Percentiles rank a stretch among this genome's conserved stretches.
Conservation (phyloP, 2,888 invertebrate species). For the Margaritifera margaritifera region DNA sequence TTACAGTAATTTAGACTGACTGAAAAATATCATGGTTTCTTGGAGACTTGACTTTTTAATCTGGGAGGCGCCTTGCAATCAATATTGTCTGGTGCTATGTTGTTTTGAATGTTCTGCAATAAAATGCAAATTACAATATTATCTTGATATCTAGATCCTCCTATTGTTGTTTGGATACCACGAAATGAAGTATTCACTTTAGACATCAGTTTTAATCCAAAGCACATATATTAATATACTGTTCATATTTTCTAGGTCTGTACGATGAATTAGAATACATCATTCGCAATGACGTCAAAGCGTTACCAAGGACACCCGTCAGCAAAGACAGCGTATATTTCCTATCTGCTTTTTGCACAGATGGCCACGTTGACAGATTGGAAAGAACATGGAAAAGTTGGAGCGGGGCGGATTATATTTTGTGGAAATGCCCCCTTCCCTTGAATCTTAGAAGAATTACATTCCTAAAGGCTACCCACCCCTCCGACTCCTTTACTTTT, state of each 20-base stretch:
- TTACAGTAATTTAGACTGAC: no score
- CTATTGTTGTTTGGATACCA: no score
- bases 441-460: slow-evolving; percentile 61
- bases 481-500: slow-evolving; percentile 51
- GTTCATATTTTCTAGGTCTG: slow-evolving; percentile 34
- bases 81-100: no score
- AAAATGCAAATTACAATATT: no score
- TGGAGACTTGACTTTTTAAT: no score
- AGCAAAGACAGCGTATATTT: slow-evolving; percentile 62
- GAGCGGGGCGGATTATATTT: slow-evolving; percentile 63
- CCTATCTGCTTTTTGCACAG: slow-evolving; percentile 57
- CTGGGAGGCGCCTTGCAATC: no score
- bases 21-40: no score
- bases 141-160: no score
- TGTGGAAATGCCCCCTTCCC: slow-evolving; percentile 60
- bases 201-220: no score
- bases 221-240: neutral
- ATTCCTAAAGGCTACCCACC: slow-evolving; percentile 51
- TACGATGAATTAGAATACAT: slow-evolving; percentile 52
- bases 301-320: slow-evolving; percentile 59
- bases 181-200: no score
- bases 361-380: slow-evolving; percentile 50
- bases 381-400: slow-evolving; percentile 63
- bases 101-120: no score
- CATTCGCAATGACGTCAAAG: slow-evolving; percentile 41